Evolutionary conservation across 2,888 invertebrate species (phyloP).

Genomic region (Lampropteryx suffumata): DNA sequence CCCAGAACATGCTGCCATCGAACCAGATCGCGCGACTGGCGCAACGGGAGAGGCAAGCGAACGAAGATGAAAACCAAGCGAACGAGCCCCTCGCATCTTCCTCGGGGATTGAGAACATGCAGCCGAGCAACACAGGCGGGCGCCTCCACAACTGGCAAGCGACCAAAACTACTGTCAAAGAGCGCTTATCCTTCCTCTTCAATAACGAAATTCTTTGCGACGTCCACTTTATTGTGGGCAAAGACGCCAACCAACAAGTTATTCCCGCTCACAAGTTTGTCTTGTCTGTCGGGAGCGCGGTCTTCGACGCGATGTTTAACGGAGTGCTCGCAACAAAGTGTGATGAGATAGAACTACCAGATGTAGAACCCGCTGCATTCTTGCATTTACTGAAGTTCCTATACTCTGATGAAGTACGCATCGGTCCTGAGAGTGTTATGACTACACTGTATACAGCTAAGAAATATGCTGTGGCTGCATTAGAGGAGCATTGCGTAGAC

Average conservation of each 20-base stretch:
- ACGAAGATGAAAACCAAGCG: constrained; percentile 60
- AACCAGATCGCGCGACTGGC: constrained; percentile 66
- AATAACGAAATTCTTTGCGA: constrained; percentile 83
- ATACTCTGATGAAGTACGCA: constrained; percentile 92
- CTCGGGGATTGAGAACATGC: constrained; percentile 66
- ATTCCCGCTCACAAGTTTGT: constrained; percentile 92
- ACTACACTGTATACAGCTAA: constrained; percentile 93
- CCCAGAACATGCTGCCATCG: constrained; percentile 80
- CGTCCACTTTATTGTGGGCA: constrained; percentile 91
- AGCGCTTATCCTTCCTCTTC: constrained; percentile 86
- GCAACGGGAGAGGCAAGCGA: constrained; percentile 43
- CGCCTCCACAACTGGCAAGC: constrained; percentile 87
- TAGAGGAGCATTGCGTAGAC: constrained; percentile 92
- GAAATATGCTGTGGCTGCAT: constrained; percentile 92
- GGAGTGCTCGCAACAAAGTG: constrained; percentile 87
- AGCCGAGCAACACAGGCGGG: constrained; percentile 69
- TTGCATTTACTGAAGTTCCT: constrained; percentile 87
- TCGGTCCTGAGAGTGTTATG: constrained; percentile 94
- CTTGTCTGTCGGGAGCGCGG: constrained; percentile 91
- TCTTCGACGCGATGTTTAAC: constrained; percentile 94
- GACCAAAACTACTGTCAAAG: constrained; percentile 88
- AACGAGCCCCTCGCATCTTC: constrained; percentile 60
- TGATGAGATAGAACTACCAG: constrained; percentile 90
- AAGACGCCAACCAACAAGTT: constrained; percentile 85
- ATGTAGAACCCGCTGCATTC: constrained; percentile 92